These are phyloP conservation scores for Caenorhabditis remanei DNA, from an alignment of 1,140 invertebrate species.

Conservation along the genomic window DNA sequence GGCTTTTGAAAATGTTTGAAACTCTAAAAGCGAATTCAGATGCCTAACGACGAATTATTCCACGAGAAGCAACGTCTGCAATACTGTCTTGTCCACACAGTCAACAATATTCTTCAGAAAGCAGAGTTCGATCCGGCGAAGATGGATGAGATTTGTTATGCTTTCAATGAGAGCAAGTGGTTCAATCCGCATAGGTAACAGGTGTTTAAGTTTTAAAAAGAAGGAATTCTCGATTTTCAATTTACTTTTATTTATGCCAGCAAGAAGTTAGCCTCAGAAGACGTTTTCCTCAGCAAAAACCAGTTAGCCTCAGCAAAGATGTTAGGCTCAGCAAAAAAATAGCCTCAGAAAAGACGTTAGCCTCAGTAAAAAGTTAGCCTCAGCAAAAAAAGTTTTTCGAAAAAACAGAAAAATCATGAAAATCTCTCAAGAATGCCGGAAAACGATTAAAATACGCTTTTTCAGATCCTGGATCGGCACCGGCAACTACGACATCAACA, in stretches of 20 bases:
- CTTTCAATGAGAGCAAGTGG: constrained; percentile 40
- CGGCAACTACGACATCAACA: constrained; percentile 35
- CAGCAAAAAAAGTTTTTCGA: no score
- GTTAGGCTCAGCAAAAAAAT: no score
- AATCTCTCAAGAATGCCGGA: no score
- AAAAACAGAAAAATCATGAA: no score
- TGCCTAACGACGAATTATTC: neutral
- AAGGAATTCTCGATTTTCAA: no score
- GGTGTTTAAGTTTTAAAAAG: no score
- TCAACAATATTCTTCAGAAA: constrained; percentile 42
- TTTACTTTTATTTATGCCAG: no score
- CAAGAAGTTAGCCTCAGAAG: no score
- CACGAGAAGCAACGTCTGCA: constrained; percentile 28
- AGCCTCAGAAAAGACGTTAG: no score
- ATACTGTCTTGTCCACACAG: constrained; percentile 37
- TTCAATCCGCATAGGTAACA: constrained; percentile 14
- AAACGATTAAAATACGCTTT: neutral
- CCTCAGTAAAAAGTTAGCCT: no score
- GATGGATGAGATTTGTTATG: constrained; percentile 49
- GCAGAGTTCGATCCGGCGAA: constrained; percentile 26
- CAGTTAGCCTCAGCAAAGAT: no score
- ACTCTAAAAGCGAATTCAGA: neutral
- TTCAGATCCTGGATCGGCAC: constrained; percentile 46
- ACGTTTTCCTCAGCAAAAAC: no score
- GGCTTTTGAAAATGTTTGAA: neutral